phyloP scores from a whole-genome alignment of 2,797 vertebrate species.

The Onychomys torridus region DNA sequence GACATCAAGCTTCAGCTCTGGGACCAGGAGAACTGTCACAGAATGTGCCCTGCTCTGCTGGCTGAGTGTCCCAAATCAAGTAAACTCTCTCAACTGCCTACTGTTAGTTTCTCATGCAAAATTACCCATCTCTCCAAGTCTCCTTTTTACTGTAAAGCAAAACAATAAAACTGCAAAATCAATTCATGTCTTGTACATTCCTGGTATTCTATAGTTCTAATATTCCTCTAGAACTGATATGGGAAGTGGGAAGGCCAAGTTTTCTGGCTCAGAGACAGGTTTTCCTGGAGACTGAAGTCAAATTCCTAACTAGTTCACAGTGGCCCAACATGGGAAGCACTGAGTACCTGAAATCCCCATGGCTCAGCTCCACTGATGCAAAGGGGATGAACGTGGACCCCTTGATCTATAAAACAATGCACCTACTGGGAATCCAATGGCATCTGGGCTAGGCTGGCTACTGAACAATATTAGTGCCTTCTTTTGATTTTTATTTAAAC shows the following conservation, averaged over 20 bases:
- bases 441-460: conserved; percentile 37
- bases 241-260: background rate
- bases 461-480: conserved; percentile 44
- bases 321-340: background rate
- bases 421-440: conserved; percentile 56
- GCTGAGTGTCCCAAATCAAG: background rate
- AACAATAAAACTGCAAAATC: conserved; percentile 24
- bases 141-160: conserved; percentile 29
- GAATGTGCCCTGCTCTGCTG: background rate
- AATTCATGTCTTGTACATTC: background rate
- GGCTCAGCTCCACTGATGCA: conserved; percentile 40
- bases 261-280: background rate
- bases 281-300: background rate
- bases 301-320: background rate
- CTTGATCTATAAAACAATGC: conserved; percentile 73
- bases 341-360: background rate
- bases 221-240: conserved; percentile 10
- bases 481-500: conserved; percentile 83
- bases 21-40: background rate
- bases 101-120: background rate
- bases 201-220: conserved; percentile 3
- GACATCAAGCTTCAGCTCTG: background rate
- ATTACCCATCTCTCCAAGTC: background rate
- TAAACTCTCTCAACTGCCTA: background rate
- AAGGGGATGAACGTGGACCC: conserved; percentile 6